phyloP scores from a whole-genome alignment of 2,113 vertebrate species.

The Taurulus bubalis region DNA sequence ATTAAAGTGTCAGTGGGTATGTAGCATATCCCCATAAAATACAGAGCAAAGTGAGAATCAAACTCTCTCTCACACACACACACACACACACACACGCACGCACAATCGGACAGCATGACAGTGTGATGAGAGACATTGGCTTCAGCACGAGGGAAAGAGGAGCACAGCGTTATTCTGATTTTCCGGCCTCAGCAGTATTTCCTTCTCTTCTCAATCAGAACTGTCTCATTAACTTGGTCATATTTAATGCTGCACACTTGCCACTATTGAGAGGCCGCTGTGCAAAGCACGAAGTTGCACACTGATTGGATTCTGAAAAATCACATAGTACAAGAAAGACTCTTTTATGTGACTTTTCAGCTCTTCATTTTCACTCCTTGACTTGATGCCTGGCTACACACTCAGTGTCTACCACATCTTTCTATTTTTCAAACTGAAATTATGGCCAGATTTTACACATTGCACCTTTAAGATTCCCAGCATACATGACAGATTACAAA shows the following conservation, averaged over 20 bases:
- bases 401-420: background rate
- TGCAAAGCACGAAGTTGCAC: slow-evolving; percentile 10
- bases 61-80: slow-evolving; percentile 10
- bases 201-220: slow-evolving; percentile 22
- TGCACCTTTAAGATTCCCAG: slow-evolving; percentile 13
- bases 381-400: slow-evolving; percentile 23
- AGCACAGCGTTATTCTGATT: slow-evolving; percentile 32
- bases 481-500: slow-evolving; percentile 1
- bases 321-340: slow-evolving; percentile 48
- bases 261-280: background rate
- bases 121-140: slow-evolving; percentile 61
- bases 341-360: slow-evolving; percentile 43
- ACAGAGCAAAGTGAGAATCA: slow-evolving; percentile 1
- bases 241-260: background rate
- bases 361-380: slow-evolving; percentile 14
- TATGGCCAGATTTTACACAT: background rate
- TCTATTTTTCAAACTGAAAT: background rate
- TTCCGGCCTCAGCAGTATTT: slow-evolving; percentile 9
- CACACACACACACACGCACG: slow-evolving; percentile 8
- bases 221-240: background rate
- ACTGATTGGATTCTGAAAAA: slow-evolving; percentile 57
- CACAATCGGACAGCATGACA: slow-evolving; percentile 35
- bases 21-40: slow-evolving; percentile 10
- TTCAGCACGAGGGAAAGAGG: slow-evolving; percentile 47
- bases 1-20: slow-evolving; percentile 25